These are phyloP conservation scores for Nipponacmea schrenckii DNA, from an alignment of 2,888 invertebrate species.

Conservation along the genomic window DNA sequence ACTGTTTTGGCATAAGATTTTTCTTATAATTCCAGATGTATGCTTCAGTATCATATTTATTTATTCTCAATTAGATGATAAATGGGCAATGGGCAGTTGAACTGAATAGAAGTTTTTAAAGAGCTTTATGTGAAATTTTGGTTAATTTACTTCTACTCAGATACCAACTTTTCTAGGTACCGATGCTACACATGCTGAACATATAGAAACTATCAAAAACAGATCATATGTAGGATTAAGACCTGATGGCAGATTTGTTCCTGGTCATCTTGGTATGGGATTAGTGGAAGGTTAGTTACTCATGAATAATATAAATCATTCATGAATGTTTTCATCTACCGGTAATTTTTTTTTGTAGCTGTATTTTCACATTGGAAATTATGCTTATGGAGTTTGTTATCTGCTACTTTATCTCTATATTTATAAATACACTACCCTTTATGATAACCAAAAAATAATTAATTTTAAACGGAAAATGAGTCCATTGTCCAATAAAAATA, in stretches of 20 bases:
- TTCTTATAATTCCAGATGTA: not conserved
- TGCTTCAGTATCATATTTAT: not conserved
- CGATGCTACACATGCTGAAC: slow-evolving; percentile 99
- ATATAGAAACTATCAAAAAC: slow-evolving; percentile 96
- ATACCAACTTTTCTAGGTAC: slow-evolving; percentile 74
- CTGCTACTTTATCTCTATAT: no score
- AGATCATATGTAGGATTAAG: slow-evolving; percentile 87
- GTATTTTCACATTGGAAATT: no score
- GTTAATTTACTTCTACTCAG: not conserved
- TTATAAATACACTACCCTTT: no score
- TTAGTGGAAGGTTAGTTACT: slow-evolving; percentile 84
- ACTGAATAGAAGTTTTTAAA: not conserved
- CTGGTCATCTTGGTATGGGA: slow-evolving; percentile 94
- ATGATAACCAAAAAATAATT: no score
- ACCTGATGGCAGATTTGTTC: slow-evolving; percentile 82
- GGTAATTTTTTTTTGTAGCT: no score
- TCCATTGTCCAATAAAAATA: no score
- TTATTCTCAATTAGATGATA: not conserved
- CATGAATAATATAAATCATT: not conserved
- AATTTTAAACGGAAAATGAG: no score
- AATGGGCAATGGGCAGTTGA: not conserved
- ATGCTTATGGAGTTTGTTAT: no score
- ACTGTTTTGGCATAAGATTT: not conserved
- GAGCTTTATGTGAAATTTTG: not conserved
- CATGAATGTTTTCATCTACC: not conserved